These are phyloP conservation scores for Fragariocoptes setiger DNA, from an alignment of 1,140 invertebrate species.

Conservation along the genomic window DNA sequence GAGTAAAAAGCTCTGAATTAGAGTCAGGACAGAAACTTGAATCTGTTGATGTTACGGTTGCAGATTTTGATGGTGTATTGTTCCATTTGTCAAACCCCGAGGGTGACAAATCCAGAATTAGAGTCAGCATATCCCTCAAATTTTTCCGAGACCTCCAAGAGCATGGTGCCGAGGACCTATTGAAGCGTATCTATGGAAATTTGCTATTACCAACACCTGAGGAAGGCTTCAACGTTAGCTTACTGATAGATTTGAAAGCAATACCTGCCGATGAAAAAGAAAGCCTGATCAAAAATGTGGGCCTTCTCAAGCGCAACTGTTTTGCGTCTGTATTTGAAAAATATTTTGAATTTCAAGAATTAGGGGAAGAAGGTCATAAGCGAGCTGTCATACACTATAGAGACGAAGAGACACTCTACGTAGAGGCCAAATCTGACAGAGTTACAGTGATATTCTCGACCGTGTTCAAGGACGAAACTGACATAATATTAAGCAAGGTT, in stretches of 20 bases:
- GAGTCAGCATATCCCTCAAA: constrained; percentile 91
- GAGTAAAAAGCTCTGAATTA: constrained; percentile 35
- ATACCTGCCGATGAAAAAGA: constrained; percentile 54
- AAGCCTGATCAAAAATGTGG: constrained; percentile 56
- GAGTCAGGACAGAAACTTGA: constrained; percentile 37
- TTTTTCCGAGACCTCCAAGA: constrained; percentile 94
- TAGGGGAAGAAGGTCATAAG: constrained; percentile 55
- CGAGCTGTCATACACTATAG: constrained; percentile 91
- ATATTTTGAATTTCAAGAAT: constrained; percentile 91
- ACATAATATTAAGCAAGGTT: constrained; percentile 77
- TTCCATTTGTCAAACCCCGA: constrained; percentile 93
- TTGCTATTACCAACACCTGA: constrained; percentile 40
- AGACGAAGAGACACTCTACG: constrained; percentile 97
- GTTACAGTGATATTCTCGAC: constrained; percentile 98
- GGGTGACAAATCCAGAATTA: constrained; percentile 62
- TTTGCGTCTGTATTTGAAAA: constrained; percentile 99
- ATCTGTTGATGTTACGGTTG: constrained; percentile 58
- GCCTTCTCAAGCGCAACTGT: constrained; percentile 81
- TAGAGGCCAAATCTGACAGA: constrained; percentile 84
- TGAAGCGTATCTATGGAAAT: constrained; percentile 61
- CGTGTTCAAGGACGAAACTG: constrained; percentile 88
- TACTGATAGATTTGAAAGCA: constrained; percentile 69
- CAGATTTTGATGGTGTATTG: constrained; percentile 89
- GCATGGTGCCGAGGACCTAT: constrained; percentile 81
- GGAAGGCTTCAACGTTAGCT: constrained; percentile 72